Evolutionary conservation across 1,140 invertebrate species (phyloP), one percentile per base, ranked within the genome.

Genomic region (Hylyphantes graminicola): DNA sequence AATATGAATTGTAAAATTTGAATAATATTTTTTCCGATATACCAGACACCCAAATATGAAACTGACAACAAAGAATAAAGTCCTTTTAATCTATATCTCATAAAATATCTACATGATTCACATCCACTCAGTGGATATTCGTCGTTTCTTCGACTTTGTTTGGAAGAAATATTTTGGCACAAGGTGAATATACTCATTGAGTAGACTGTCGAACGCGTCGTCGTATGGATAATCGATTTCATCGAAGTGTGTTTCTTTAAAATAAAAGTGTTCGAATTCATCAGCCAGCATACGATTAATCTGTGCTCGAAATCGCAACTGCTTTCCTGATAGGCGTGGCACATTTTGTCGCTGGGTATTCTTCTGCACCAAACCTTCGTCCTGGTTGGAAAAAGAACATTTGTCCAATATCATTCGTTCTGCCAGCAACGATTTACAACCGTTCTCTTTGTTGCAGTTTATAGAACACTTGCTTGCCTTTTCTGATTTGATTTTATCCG

Each of bases 131-230:
- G 48, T 70, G 13, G 54, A 70, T 53, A 70, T 70, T 70, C 68
- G 15, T 12, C 68, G 51, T 70, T 70, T 70, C 67, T 70, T 70
- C 21, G 17, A 8, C 19, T 70, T 70, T 10, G 68, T 70, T 51
- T 70, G 68, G n/a, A 70, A 70, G 8, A 70, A 17, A 53, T 70
- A 70, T 53, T 70, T 15, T 17, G 68, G 68, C 9, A 70, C n/a
- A 19, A 17, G 54, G 9, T 70, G 15, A 10, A 19, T n/a, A 12
- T 53, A 10, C 8, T 17, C 54, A 5, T 53, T 51, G n/a, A 70
- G 0, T 8, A 51, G 54, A 17, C 13, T 70, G 2, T 70, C 68
- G n/a, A 17, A 10, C 3, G 51, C 2, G 2, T 70, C 68, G 3
- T 70, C 50, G 5, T 53, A 48, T 19, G 35, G 35, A 35, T 35